These are phyloP conservation scores for Temnothorax rugatulus DNA, from an alignment of 2,888 invertebrate genomes.

Conservation along the genomic window DNA sequence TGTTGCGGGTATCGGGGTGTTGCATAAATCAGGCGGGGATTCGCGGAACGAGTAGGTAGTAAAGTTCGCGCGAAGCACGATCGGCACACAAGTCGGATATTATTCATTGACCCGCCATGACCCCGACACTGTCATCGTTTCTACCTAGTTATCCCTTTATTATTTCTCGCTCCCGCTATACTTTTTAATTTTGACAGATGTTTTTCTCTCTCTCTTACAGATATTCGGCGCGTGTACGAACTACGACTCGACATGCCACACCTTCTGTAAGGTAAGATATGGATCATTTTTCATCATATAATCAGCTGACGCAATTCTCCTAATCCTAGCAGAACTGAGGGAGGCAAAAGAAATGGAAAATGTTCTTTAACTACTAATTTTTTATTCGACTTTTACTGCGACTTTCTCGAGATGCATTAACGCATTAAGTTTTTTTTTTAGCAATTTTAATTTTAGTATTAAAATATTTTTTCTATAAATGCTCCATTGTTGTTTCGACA, in stretches of 20 bases:
- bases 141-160: conserved; percentile 10
- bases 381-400: not conserved
- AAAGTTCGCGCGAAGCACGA: conserved; percentile 47
- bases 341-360: not conserved
- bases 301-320: not conserved
- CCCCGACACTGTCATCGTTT: conserved; percentile 33
- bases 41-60: conserved; percentile 41
- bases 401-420: not conserved
- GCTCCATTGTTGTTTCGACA: not conserved
- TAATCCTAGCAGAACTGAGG: not conserved
- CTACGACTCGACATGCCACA: conserved; percentile 79
- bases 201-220: conserved; percentile 74
- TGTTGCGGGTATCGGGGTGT: conserved; percentile 32
- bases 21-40: conserved; percentile 62
- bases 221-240: conserved; percentile 79
- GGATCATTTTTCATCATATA: not conserved
- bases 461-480: not conserved
- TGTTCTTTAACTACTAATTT: not conserved
- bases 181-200: conserved; percentile 8
- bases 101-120: conserved; percentile 21
- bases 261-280: conserved; percentile 79
- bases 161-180: not conserved
- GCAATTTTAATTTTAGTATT: conserved; percentile 7
- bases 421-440: not conserved
- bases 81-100: conserved; percentile 17